phyloP scores from a whole-genome alignment of 2,113 vertebrate genomes.

The Percopsis transmontana region DNA sequence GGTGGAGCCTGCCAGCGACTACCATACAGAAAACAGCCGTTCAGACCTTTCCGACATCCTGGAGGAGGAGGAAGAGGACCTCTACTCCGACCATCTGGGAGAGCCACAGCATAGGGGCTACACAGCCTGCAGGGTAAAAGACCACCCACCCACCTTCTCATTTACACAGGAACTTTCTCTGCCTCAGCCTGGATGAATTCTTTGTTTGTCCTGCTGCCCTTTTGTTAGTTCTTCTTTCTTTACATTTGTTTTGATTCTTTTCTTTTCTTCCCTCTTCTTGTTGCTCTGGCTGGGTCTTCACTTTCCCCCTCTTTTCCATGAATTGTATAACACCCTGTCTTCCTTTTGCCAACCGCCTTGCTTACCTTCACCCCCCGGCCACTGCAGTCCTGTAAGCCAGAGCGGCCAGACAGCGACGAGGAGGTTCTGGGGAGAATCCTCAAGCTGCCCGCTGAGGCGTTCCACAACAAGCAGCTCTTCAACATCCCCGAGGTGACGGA shows the following conservation, averaged over 20 bases:
- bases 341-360: conserved; percentile 31
- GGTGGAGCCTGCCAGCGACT: conserved; percentile 74
- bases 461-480: conserved; percentile 86
- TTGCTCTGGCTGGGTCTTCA: conserved; percentile 37
- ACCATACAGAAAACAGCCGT: conserved; percentile 84
- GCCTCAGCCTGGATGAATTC: background rate
- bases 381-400: conserved; percentile 77
- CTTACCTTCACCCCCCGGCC: conserved; percentile 20
- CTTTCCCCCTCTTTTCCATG: conserved; percentile 29
- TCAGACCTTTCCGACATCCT: conserved; percentile 97
- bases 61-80: conserved; percentile 95
- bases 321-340: conserved; percentile 21
- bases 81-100: conserved; percentile 75
- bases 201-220: conserved; percentile 15
- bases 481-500: conserved; percentile 90
- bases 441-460: conserved; percentile 84
- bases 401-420: conserved; percentile 90
- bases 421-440: conserved; percentile 90
- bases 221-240: conserved; percentile 19
- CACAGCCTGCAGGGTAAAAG: conserved; percentile 83
- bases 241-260: conserved; percentile 39
- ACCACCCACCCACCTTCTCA: background rate
- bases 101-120: conserved; percentile 63
- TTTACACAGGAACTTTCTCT: background rate
- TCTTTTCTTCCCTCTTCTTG: conserved; percentile 54